phyloP scores from a whole-genome alignment of 2,797 vertebrate species.

The Melanotaenia parkinsoni region DNA sequence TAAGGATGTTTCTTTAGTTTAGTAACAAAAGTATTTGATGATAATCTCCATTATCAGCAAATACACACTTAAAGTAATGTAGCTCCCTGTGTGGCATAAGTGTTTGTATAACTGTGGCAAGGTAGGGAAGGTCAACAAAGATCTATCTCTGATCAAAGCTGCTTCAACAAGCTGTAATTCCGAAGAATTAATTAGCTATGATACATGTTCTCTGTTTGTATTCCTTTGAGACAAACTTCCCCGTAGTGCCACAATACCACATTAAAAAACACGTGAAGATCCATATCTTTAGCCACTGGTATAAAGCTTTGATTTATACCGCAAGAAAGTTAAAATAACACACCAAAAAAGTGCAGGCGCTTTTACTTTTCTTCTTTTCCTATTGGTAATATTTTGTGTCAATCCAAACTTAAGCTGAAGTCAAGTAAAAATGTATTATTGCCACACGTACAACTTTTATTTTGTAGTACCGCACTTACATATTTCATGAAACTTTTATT shows the following conservation, averaged over 20 bases:
- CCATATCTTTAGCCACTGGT: neutral
- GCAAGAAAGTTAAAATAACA: neutral
- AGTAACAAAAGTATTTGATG: too few species aligned
- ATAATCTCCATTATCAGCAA: neutral
- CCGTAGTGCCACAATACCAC: neutral
- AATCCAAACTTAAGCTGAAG: neutral
- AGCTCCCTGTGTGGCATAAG: conserved; percentile 6
- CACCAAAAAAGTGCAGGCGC: neutral
- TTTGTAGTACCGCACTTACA: too few species aligned
- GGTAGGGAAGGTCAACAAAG: conserved; percentile 34
- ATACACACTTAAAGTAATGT: neutral
- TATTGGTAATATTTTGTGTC: neutral
- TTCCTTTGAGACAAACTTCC: neutral
- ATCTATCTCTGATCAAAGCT: conserved; percentile 39
- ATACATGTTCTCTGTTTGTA: neutral
- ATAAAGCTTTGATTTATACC: neutral
- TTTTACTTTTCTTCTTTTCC: neutral
- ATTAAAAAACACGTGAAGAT: neutral
- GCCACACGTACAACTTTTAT: too few species aligned
- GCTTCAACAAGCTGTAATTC: conserved; percentile 29
- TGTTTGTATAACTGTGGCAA: conserved; percentile 22
- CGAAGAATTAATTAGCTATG: conserved; percentile 27
- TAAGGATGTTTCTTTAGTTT: too few species aligned
- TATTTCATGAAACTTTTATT: too few species aligned
- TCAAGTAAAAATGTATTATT: neutral